Evolutionary conservation across 2,797 vertebrate species (phyloP).

Genomic region (Eulemur rubriventer): DNA sequence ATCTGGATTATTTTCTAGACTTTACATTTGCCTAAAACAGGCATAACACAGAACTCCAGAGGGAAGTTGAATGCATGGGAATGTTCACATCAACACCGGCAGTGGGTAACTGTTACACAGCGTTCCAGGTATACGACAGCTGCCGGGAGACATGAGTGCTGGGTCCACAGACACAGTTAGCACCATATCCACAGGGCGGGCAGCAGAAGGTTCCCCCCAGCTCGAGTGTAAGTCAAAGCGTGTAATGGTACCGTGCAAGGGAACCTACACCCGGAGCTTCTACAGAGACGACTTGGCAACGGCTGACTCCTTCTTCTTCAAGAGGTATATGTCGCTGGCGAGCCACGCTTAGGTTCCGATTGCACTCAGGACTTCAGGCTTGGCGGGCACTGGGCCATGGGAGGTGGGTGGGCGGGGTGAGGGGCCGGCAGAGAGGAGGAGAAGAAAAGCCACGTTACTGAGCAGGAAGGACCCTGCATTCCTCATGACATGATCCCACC

Average conservation of each 20-base stretch:
- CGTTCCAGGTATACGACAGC: slow-evolving; percentile 79
- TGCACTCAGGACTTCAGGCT: slow-evolving; percentile 78
- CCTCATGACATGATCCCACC: accelerated
- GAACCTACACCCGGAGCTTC: slow-evolving; percentile 88
- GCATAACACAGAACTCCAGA: slow-evolving; percentile 28
- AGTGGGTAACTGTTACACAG: slow-evolving; percentile 68
- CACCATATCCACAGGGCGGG: slow-evolving; percentile 92
- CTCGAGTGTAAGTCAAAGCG: slow-evolving; percentile 82
- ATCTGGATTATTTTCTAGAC: not conserved
- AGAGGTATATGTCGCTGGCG: slow-evolving; percentile 86
- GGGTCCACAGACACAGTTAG: slow-evolving; percentile 89
- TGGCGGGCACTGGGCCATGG: slow-evolving; percentile 83
- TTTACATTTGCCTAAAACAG: slow-evolving; percentile 55
- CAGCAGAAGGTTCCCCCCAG: slow-evolving; percentile 84
- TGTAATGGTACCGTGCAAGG: slow-evolving; percentile 91
- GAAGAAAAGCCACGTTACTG: not conserved
- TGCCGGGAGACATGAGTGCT: slow-evolving; percentile 81
- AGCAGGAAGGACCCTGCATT: accelerated
- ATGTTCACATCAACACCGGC: slow-evolving; percentile 68
- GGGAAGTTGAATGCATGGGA: slow-evolving; percentile 48
- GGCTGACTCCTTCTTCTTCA: slow-evolving; percentile 83
- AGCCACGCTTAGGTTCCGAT: slow-evolving; percentile 88
- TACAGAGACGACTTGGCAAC: slow-evolving; percentile 80
- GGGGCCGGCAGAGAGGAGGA: not conserved
- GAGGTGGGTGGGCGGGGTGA: accelerated